phyloP scores from a whole-genome alignment of 1,140 invertebrate species.

The Rhyzopertha dominica region DNA sequence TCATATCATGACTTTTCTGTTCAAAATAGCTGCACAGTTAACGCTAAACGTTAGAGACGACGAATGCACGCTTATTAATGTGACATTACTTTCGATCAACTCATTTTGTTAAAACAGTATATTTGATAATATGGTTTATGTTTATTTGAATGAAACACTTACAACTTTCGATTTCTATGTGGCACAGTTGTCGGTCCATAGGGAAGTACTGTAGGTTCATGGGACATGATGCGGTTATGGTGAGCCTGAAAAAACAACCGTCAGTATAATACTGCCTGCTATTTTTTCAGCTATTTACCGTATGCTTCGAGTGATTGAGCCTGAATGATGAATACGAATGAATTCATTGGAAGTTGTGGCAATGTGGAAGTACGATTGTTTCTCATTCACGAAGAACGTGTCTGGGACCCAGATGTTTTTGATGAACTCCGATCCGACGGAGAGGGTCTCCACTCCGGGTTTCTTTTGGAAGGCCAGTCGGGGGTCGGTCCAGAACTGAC shows the following conservation, averaged over 20 bases:
- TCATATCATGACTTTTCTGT: no score
- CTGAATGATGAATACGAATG: slow-evolving; percentile 90
- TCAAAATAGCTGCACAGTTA: no score
- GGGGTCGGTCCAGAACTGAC: slow-evolving; percentile 96
- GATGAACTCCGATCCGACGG: slow-evolving; percentile 90
- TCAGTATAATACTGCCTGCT: no score
- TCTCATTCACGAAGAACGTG: slow-evolving; percentile 98
- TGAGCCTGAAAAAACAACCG: slow-evolving; percentile 89
- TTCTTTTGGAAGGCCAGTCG: slow-evolving; percentile 84
- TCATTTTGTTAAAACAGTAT: no score
- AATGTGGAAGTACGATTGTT: slow-evolving; percentile 97
- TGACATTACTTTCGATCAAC: no score
- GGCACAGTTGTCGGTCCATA: slow-evolving; percentile 94
- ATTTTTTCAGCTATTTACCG: no score
- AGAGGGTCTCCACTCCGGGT: slow-evolving; percentile 80
- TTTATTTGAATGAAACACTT: no score
- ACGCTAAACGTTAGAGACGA: no score
- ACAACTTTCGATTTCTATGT: slow-evolving; percentile 98
- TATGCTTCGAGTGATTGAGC: slow-evolving; percentile 91
- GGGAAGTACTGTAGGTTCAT: slow-evolving; percentile 98
- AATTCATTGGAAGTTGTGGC: slow-evolving; percentile 97
- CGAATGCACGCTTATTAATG: no score
- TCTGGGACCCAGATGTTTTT: slow-evolving; percentile 98
- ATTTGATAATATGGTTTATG: no score
- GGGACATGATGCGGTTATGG: slow-evolving; percentile 94